These are phyloP conservation scores for Triplophysa yarkandensis DNA, from an alignment of 2,797 vertebrate genomes.

Conservation along the genomic window DNA sequence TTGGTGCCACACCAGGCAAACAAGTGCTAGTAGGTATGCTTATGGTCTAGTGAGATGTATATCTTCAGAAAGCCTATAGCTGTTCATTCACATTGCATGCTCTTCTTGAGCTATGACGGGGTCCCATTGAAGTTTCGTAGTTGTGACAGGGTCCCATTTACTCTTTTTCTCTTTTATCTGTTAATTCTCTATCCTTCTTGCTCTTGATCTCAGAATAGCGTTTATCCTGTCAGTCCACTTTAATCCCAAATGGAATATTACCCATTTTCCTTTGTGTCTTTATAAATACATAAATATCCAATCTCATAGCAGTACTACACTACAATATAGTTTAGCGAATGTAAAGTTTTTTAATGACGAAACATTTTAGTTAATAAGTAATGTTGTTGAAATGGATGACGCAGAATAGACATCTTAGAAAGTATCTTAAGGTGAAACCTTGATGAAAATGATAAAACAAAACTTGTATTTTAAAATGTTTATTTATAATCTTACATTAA, in stretches of 20 bases:
- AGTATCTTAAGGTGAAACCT: too few species aligned
- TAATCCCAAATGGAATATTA: constrained; percentile 55
- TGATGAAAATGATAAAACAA: too few species aligned
- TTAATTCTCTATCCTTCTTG: constrained; percentile 59
- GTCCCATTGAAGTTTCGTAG: constrained; percentile 40
- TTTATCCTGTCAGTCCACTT: constrained; percentile 68
- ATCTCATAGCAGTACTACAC: constrained; percentile 15
- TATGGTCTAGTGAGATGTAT: neutral
- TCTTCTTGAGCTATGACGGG: constrained; percentile 11
- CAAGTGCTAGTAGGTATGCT: neutral
- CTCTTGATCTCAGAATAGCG: constrained; percentile 64
- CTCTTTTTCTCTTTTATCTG: constrained; percentile 59
- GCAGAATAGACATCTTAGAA: too few species aligned
- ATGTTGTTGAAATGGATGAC: too few species aligned
- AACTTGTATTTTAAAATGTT: too few species aligned
- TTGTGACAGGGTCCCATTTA: constrained; percentile 65
- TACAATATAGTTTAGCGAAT: too few species aligned
- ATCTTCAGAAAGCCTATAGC: constrained; percentile 46
- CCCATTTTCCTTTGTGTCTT: constrained; percentile 49
- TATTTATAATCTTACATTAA: too few species aligned
- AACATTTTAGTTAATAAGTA: too few species aligned
- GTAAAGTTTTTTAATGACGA: too few species aligned
- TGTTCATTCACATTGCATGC: constrained; percentile 34
- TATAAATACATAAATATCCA: constrained; percentile 47
- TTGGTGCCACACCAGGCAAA: neutral